Evolutionary conservation across 2,888 invertebrate genomes (phyloP).

Genomic region (Nemoura dubitans): DNA sequence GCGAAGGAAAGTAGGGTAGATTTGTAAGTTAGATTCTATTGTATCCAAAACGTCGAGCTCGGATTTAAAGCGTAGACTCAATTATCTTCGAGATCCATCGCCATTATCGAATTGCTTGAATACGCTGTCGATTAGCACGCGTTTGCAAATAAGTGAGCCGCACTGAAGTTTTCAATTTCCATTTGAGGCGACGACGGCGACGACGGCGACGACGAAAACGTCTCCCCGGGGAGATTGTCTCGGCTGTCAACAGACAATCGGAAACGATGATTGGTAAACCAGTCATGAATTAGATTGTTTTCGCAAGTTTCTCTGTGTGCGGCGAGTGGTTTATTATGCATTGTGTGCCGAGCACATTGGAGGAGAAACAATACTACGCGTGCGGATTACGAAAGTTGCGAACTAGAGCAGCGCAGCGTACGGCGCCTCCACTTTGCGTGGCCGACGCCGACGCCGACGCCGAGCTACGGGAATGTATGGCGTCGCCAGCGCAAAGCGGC

Average conservation of each 20-base stretch:
- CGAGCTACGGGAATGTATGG: no score
- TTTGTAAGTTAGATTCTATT: background rate
- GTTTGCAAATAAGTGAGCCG: background rate
- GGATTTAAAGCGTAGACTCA: background rate
- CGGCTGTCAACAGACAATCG: background rate
- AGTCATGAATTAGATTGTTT: slow-evolving; percentile 12
- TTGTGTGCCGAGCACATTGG: background rate
- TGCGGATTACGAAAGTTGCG: background rate
- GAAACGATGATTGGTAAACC: background rate
- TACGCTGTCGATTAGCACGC: background rate
- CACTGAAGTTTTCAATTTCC: background rate
- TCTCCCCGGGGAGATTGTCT: background rate
- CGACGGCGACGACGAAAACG: background rate
- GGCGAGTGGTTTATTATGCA: background rate
- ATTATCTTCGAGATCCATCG: background rate
- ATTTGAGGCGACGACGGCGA: background rate
- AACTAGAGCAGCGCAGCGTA: background rate
- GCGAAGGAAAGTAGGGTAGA: background rate
- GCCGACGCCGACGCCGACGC: background rate
- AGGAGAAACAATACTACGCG: background rate
- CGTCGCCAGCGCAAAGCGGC: background rate
- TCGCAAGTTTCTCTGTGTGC: background rate
- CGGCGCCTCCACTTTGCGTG: background rate
- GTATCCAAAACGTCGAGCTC: background rate
- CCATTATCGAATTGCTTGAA: background rate